These are phyloP conservation scores for Balaenoptera acutorostrata DNA, from an alignment of 2,113 vertebrate species.

Conservation along the genomic window DNA sequence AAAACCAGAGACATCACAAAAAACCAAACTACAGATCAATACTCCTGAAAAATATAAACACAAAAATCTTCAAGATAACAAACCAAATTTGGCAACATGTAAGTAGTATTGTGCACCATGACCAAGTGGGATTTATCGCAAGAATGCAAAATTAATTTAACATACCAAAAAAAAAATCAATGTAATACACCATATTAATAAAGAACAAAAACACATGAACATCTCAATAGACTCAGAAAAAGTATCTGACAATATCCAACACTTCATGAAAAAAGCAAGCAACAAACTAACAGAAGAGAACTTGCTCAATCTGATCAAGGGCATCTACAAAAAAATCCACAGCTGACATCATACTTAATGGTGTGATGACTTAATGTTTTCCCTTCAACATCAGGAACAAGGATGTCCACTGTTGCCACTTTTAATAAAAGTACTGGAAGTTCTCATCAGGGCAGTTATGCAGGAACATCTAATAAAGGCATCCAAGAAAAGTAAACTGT, in stretches of 20 bases:
- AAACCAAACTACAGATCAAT: not conserved
- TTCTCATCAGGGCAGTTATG: not conserved
- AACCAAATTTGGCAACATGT: not conserved
- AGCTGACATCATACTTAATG: not conserved
- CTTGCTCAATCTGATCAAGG: not conserved
- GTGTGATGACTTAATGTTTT: not conserved
- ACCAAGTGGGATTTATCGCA: not conserved
- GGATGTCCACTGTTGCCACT: not conserved
- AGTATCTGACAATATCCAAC: not conserved
- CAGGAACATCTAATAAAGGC: not conserved
- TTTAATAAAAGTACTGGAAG: not conserved
- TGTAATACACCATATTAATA: not conserved
- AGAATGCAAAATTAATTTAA: not conserved
- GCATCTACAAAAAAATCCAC: not conserved
- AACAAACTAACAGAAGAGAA: slow-evolving; percentile 11
- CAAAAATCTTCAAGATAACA: not conserved
- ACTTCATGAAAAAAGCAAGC: not conserved
- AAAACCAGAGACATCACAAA: not conserved
- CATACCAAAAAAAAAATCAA: not conserved
- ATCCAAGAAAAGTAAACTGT: not conserved
- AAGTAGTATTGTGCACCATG: not conserved
- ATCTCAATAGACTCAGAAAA: not conserved
- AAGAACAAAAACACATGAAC: not conserved
- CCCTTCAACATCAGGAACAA: not conserved
- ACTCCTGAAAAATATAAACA: not conserved